Conservation (phyloP, 2,888 invertebrate genomes). For the Chrysolina americana region DNA sequence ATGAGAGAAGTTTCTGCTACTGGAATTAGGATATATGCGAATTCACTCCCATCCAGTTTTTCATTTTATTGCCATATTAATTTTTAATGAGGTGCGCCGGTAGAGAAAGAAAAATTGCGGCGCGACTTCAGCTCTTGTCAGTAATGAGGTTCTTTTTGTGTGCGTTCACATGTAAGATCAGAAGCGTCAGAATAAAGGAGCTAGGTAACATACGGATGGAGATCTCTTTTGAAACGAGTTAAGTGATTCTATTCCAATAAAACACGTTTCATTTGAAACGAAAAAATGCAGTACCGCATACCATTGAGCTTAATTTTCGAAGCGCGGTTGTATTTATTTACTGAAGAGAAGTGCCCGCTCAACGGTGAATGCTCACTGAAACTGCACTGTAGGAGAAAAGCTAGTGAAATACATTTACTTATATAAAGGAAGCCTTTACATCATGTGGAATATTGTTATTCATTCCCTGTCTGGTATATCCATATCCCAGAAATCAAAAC, state of each 20-base stretch:
- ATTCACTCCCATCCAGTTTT: slow-evolving; percentile 23
- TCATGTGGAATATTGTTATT: too few relatives aligned
- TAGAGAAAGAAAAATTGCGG: slow-evolving; percentile 23
- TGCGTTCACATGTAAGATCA: slow-evolving; percentile 15
- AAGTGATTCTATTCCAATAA: background rate
- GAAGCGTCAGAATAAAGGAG: slow-evolving; percentile 20
- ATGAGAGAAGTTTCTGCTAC: background rate
- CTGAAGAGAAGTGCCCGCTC: background rate
- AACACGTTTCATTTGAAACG: slow-evolving; percentile 5
- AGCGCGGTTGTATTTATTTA: background rate
- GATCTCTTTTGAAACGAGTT: slow-evolving; percentile 12
- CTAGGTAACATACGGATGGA: background rate
- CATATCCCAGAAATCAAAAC: too few relatives aligned
- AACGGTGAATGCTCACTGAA: background rate
- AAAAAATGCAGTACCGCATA: background rate
- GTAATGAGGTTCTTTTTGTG: slow-evolving; percentile 30
- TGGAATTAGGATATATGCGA: background rate
- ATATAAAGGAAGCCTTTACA: too few relatives aligned
- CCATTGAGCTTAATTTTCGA: background rate
- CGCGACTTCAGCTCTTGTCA: slow-evolving; percentile 9
- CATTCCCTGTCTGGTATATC: too few relatives aligned
- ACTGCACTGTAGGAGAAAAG: too few relatives aligned
- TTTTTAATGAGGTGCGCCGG: slow-evolving; percentile 27
- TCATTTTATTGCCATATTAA: slow-evolving; percentile 31
- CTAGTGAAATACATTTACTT: too few relatives aligned